Conservation (phyloP, 2,888 invertebrate species). For the Drosophila tanythrix region DNA sequence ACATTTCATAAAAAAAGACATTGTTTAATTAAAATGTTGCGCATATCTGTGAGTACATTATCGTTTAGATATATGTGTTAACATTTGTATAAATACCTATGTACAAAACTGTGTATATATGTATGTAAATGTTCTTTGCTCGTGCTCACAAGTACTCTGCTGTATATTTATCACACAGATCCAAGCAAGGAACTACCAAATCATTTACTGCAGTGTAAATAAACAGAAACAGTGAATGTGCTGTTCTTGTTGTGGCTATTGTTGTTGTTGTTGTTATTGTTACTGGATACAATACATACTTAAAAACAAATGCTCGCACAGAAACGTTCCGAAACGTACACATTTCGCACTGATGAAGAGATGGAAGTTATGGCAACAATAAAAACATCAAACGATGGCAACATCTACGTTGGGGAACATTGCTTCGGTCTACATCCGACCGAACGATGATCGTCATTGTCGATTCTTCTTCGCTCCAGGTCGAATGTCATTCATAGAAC, state of each 20-base stretch:
- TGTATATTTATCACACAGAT: constrained; percentile 18
- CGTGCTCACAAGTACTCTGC: constrained; percentile 18
- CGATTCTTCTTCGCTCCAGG: constrained; percentile 16
- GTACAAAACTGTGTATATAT: neutral
- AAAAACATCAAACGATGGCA: constrained; percentile 38
- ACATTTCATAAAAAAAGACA: neutral
- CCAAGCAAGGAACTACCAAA: constrained; percentile 27
- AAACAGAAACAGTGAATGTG: constrained; percentile 52
- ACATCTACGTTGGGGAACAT: constrained; percentile 16
- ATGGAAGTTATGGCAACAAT: constrained; percentile 35
- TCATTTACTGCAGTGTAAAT: constrained; percentile 69
- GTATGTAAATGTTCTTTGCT: neutral
- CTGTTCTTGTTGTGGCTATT: constrained; percentile 25
- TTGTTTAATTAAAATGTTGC: neutral
- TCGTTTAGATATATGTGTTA: neutral
- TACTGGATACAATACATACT: constrained; percentile 50
- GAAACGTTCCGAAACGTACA: constrained; percentile 35
- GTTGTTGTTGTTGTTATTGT: constrained; percentile 29
- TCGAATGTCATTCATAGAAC: constrained; percentile 12
- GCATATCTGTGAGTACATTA: neutral
- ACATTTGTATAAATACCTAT: neutral
- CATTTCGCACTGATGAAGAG: constrained; percentile 32
- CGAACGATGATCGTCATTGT: constrained; percentile 53
- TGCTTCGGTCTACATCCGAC: constrained; percentile 39
- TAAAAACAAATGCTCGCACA: constrained; percentile 58